Evolutionary conservation across 2,797 vertebrate genomes (phyloP), one percentile per base, ranked within the genome.

Genomic region (Pangasius larnaudii): DNA sequence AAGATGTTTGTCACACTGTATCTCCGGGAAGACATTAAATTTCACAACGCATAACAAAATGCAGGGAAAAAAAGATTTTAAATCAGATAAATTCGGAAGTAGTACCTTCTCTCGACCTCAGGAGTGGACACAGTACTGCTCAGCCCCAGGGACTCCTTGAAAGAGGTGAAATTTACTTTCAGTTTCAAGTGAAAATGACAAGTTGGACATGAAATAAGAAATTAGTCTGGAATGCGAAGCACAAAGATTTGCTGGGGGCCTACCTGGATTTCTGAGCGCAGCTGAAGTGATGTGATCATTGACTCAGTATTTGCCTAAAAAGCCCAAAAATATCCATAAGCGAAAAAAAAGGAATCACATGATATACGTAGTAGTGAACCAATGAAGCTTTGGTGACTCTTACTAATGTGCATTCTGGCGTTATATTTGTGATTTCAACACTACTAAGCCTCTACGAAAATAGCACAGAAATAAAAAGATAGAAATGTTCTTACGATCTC

Each of bases 251-350:
- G 30, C 56, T 87, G 77, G 90, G 91, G 91, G 89, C 96, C 96
- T 95, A 99, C 98, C 97, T 99, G 97, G 93, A 98, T 96, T 94
- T 98, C 97, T 87, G 97, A 97, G 93, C 96, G 97, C 92, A 99
- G 96, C 95, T 98, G 97, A 93, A 97, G 93, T 87, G 98, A 98
- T 89, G 97, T 94, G 91, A 96, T 93, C 91, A 91, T 95, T 94
- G 96, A 95, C 92, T 98, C 97, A 88, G 95, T 91, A 94, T 97
- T 98, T 96, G 96, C 97, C 98, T 99, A 90, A 91, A 89, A 87
- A 89, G 85, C 80, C 89, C 82, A 90, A 93, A 89, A 93, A 88
- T 91, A 63, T 87, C 86, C 46, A 18, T 30, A 3, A 36, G 16
- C 0, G 82, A 90, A 93, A 92, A 92, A 87, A 89, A 85, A 90